Evolutionary conservation across 2,888 invertebrate genomes (phyloP), one percentile per base, ranked within the genome.

Genomic region (Agrochola lychnidis): DNA sequence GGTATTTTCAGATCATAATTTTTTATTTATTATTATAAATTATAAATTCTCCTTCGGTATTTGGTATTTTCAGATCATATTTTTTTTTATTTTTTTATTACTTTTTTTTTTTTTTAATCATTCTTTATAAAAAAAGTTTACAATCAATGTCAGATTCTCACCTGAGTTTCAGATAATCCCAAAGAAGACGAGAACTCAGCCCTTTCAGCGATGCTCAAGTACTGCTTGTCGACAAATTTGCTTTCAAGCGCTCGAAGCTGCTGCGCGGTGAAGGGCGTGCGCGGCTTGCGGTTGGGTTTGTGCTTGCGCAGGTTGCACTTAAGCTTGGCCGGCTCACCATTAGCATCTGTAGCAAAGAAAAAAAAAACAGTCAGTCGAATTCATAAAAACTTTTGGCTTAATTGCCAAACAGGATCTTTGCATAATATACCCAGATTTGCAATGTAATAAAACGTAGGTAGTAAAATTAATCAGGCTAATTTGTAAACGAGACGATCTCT

Each of bases 241-340:
- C 99, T 98, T 96, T 99, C 99, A 86, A 99, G 96, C 4, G 99
- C 98, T 82, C 99, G 96, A 70, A 99, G 97, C 93, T 99, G 99
- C 93, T 99, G 99, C 3, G 99, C 99, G n/a, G 99, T 99, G 97
- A 99, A 99, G 0, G 99, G 99, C 0, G 99, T 99, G 74, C 99
- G 97, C 0, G 99, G 99, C 94, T 99, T 99, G 87, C 99, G 97
- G 97, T 99, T 99, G 42, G 99, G 99, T 94, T 99, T 99, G 97
- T 99, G 99, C 93, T 99, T 99, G 89, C 99, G 97, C 85, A 99
- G 97, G 94, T 98, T 98, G 95, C 99, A 99, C 94, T 98, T 98
- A 89, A 99, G 96, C 94, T 98, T 98, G 1, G 98, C 98, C n/a
- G 98, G 98, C 90, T 98, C 98, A 16, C 98, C 98, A 91, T 97